Evolutionary conservation across 2,888 invertebrate genomes (phyloP).

Genomic region (Vanessa cardui): DNA sequence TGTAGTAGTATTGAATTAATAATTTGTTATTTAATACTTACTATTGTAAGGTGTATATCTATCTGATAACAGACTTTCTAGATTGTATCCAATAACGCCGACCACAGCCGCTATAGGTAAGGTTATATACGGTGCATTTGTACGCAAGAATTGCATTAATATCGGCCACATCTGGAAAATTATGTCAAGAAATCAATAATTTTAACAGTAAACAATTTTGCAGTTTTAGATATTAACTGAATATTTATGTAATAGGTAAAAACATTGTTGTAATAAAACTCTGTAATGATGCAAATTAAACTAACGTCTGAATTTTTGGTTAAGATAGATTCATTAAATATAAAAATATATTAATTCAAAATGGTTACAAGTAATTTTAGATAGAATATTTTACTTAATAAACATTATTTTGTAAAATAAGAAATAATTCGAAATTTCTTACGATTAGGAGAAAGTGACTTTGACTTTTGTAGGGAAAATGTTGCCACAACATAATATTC

Average conservation of each 20-base stretch:
- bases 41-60: constrained; percentile 89
- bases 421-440: too few relatives aligned
- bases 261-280: background rate
- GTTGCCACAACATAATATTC: too few relatives aligned
- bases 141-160: constrained; percentile 84
- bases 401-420: too few relatives aligned
- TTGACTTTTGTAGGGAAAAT: too few relatives aligned
- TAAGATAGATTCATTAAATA: background rate
- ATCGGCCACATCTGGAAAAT: constrained; percentile 89
- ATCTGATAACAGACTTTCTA: constrained; percentile 89
- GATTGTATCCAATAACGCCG: constrained; percentile 93
- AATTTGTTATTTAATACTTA: constrained; percentile 61
- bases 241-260: constrained; percentile 13
- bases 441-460: too few relatives aligned
- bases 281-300: background rate
- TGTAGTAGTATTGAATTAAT: too few relatives aligned
- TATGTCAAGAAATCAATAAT: background rate
- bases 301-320: background rate
- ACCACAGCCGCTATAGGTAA: constrained; percentile 92
- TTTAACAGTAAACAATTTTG: background rate
- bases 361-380: too few relatives aligned
- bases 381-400: too few relatives aligned
- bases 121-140: constrained; percentile 90
- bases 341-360: background rate
- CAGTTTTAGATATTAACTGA: too few relatives aligned